Conservation (phyloP, 2,797 vertebrate species). For the Aselliscus stoliczkanus region DNA sequence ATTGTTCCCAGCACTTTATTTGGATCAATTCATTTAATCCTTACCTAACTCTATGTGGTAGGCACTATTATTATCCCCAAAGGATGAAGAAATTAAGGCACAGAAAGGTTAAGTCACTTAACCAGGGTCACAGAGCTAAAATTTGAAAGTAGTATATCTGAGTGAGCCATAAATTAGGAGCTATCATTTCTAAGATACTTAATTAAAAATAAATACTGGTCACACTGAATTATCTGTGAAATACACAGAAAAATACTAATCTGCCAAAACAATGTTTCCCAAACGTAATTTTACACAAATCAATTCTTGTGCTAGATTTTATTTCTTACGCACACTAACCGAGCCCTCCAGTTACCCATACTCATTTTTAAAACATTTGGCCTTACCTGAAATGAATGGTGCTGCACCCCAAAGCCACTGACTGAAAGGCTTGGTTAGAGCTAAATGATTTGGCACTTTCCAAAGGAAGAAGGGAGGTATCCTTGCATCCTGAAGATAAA, state of each 20-base stretch:
- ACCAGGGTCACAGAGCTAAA: not conserved
- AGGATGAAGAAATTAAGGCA: not conserved
- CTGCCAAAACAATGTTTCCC: not conserved
- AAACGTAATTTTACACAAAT: not conserved
- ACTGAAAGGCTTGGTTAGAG: not conserved
- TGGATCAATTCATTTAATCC: not conserved
- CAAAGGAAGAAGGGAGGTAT: conserved; percentile 32
- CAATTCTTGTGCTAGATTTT: not conserved
- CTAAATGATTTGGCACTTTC: not conserved
- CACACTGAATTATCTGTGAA: not conserved
- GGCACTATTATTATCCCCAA: not conserved
- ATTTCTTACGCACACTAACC: not conserved
- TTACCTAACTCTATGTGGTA: not conserved
- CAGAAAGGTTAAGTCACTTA: not conserved
- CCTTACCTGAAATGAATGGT: conserved; percentile 57
- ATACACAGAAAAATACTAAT: not conserved
- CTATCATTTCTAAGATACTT: not conserved
- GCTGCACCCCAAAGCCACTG: not conserved
- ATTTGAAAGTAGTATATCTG: not conserved
- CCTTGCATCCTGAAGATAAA: conserved; percentile 64
- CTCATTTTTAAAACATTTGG: not conserved
- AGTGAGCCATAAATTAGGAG: not conserved
- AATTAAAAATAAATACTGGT: not conserved
- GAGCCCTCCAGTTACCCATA: not conserved
- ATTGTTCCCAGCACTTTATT: not conserved